phyloP scores from a whole-genome alignment of 2,888 invertebrate genomes.

The Dasypolia templi region DNA sequence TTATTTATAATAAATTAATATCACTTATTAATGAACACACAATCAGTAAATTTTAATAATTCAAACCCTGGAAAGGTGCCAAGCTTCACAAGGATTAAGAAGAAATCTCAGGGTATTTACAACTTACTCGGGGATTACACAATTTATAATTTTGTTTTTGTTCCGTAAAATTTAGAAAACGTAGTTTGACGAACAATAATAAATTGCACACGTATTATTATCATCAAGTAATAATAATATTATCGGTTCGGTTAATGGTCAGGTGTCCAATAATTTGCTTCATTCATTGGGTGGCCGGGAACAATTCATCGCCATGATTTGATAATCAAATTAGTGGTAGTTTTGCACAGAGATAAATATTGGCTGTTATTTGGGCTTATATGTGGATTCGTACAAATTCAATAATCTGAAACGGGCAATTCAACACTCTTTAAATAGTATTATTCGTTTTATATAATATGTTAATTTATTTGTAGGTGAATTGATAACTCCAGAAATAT shows the following conservation, averaged over 20 bases:
- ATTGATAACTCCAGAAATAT: too few relatives aligned
- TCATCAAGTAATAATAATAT: background rate
- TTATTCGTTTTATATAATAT: too few relatives aligned
- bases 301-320: constrained; percentile 10
- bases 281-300: constrained; percentile 26
- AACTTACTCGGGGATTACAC: constrained; percentile 3
- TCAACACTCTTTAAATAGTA: too few relatives aligned
- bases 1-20: background rate
- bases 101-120: constrained; percentile 3
- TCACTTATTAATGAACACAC: constrained; percentile 27
- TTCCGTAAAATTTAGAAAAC: background rate
- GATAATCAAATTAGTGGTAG: constrained; percentile 27
- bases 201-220: background rate
- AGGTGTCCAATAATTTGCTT: constrained; percentile 7
- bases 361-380: too few relatives aligned
- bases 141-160: constrained; percentile 10
- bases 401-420: too few relatives aligned
- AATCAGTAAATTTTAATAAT: constrained; percentile 13
- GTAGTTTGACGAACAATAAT: too few relatives aligned
- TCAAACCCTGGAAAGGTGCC: constrained; percentile 16
- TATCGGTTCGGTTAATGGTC: constrained; percentile 14
- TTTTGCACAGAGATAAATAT: background rate
- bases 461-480: too few relatives aligned
- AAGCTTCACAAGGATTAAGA: constrained; percentile 17
- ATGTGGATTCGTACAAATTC: too few relatives aligned